Evolutionary conservation across 1,140 invertebrate species (phyloP), one percentile per base, ranked within the genome.

Genomic region (Kradibia gibbosae): DNA sequence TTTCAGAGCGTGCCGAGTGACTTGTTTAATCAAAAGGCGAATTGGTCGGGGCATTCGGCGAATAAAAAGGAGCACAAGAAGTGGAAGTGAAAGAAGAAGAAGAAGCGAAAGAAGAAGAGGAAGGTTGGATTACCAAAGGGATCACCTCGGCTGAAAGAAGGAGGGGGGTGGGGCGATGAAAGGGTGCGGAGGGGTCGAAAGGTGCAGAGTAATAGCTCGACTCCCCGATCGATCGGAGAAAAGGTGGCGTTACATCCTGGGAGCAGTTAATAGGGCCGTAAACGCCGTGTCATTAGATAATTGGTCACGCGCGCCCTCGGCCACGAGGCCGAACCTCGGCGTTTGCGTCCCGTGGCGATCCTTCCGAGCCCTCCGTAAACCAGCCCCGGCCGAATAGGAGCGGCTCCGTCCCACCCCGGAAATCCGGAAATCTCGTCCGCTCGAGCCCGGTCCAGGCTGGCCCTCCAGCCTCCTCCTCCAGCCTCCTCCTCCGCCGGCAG

Each of bases 271-370:
- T 36, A 42, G n/a, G 2, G 2, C 36, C 67, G 28, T 79, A 72
- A 79, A 72, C 53, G 67, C 78, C 50, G 15, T n/a, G 65, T 79
- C 65, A 79, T 79, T 79, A 72, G 36, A 79, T 79, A 57, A 72
- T 79, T 45, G 67, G 53, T 57, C 60, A 31, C 48, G 20, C 45
- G 25, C 5, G 13, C 62, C 8, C 65, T 36, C 36, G 22, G 28
- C 0, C 1, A 20, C 65, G 4, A 13, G 22, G 22, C 5, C 39
- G 62, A 53, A 22, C 25, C 25, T 25, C 28, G 11, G 1, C 15
- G 42, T 28, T 1, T 4, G n/a, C 45, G 28, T 34, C 76, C 60
- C 60, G 42, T 45, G 7, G 57, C 25, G 57, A 62, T 53, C 5
- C 73, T 34, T 45, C 60, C 22, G 34, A 48, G 25, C 15, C 25